Percentiles rank a stretch among this genome's conserved stretches.
Evolutionary conservation across 2,113 vertebrate genomes (phyloP).

Genomic region (Nothoprocta pentlandii): DNA sequence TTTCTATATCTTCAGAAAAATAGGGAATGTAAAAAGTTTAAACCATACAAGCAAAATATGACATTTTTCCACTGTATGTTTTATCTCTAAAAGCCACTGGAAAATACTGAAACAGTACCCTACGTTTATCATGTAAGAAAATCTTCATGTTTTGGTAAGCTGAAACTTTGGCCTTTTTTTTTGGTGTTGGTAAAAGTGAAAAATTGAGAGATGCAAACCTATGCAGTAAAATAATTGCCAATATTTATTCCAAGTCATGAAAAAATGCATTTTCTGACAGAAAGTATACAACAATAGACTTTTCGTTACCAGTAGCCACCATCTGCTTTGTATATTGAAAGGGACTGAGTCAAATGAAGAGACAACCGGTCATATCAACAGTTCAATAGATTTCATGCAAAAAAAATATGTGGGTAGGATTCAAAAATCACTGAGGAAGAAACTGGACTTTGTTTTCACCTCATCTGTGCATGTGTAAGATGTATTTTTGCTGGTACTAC

Average conservation of each 20-base stretch:
- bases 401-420: constrained; percentile 11
- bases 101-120: neutral
- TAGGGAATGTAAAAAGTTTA: neutral
- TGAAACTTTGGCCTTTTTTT: neutral
- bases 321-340: constrained; percentile 25
- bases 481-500: neutral
- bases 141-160: neutral
- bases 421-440: neutral
- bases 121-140: neutral
- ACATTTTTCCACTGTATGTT: neutral
- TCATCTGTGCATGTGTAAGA: neutral
- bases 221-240: neutral
- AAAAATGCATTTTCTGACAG: constrained; percentile 7
- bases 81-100: neutral
- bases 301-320: neutral
- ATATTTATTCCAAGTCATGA: neutral
- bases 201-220: neutral
- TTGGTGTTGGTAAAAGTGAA: neutral
- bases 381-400: constrained; percentile 36
- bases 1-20: neutral
- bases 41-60: neutral
- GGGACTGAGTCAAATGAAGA: constrained; percentile 6
- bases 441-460: neutral
- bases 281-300: neutral
- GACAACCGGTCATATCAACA: constrained; percentile 21